These are phyloP conservation scores for Ormia ochracea DNA, from an alignment of 2,888 invertebrate species.

Conservation along the genomic window DNA sequence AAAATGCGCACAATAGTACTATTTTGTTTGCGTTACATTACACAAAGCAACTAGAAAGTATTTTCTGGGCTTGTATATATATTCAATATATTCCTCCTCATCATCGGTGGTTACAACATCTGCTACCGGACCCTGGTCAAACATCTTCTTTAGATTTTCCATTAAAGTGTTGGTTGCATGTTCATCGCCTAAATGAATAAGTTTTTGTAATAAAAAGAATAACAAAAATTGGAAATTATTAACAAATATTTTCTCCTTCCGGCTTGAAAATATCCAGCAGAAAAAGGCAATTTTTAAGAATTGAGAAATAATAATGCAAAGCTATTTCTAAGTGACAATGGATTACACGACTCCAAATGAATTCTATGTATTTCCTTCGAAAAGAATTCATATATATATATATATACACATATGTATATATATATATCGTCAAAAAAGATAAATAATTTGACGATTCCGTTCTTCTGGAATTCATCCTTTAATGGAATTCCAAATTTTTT, in stretches of 20 bases:
- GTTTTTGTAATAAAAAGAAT: not conserved
- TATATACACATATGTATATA: not conserved
- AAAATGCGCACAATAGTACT: not conserved
- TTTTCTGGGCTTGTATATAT: slow-evolving; percentile 82
- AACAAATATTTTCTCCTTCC: too few relatives aligned
- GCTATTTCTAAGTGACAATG: too few relatives aligned
- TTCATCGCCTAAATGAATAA: slow-evolving; percentile 62
- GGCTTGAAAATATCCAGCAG: not conserved
- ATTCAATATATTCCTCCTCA: slow-evolving; percentile 80
- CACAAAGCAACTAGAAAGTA: slow-evolving; percentile 82
- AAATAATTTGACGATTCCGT: too few relatives aligned
- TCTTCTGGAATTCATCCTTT: too few relatives aligned
- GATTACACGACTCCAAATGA: too few relatives aligned
- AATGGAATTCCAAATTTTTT: too few relatives aligned
- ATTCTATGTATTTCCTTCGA: not conserved
- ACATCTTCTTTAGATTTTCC: slow-evolving; percentile 71
- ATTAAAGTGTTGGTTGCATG: slow-evolving; percentile 67
- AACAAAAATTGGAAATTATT: not conserved
- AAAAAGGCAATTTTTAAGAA: too few relatives aligned
- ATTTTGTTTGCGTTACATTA: slow-evolving; percentile 68
- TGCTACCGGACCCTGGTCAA: slow-evolving; percentile 70
- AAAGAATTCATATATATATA: not conserved
- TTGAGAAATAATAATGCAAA: too few relatives aligned
- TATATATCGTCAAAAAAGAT: too few relatives aligned
- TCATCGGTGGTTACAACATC: slow-evolving; percentile 76